Evolutionary conservation across 2,113 vertebrate species (phyloP).

Genomic region (Spermophilus dauricus): DNA sequence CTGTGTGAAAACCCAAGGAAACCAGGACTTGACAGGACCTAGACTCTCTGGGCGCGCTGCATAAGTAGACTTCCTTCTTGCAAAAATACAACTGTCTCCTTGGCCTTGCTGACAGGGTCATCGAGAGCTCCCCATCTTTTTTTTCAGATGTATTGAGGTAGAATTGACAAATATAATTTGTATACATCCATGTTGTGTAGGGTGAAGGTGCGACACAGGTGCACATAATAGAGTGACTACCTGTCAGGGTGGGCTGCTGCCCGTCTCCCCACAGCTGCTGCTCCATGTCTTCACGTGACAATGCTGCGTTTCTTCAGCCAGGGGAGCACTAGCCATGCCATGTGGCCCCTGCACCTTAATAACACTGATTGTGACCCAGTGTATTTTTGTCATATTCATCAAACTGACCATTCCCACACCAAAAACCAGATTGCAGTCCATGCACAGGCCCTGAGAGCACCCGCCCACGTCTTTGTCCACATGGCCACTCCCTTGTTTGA

Average conservation of each 20-base stretch:
- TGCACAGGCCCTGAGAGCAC: not conserved
- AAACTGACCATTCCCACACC: not conserved
- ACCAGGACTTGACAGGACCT: not conserved
- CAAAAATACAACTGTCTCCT: not conserved
- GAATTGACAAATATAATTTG: not conserved
- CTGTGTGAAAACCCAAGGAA: not conserved
- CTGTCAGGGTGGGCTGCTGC: no score
- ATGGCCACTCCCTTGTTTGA: not conserved
- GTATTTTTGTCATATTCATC: not conserved
- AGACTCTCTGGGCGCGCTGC: not conserved
- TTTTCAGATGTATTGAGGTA: not conserved
- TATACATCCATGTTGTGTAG: not conserved
- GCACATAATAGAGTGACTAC: no score
- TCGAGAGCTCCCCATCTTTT: not conserved
- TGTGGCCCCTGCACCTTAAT: not conserved
- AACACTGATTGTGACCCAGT: not conserved
- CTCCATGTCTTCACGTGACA: not conserved
- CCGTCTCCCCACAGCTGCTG: no score
- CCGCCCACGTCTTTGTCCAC: not conserved
- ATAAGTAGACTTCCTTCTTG: not conserved
- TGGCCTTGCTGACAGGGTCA: not conserved
- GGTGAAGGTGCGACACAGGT: not conserved
- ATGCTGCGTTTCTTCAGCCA: not conserved
- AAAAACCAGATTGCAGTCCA: accelerated
- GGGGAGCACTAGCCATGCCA: not conserved